These are phyloP conservation scores for Mus musculus DNA, from an alignment of 2,113 vertebrate genomes.

Conservation along the genomic window DNA sequence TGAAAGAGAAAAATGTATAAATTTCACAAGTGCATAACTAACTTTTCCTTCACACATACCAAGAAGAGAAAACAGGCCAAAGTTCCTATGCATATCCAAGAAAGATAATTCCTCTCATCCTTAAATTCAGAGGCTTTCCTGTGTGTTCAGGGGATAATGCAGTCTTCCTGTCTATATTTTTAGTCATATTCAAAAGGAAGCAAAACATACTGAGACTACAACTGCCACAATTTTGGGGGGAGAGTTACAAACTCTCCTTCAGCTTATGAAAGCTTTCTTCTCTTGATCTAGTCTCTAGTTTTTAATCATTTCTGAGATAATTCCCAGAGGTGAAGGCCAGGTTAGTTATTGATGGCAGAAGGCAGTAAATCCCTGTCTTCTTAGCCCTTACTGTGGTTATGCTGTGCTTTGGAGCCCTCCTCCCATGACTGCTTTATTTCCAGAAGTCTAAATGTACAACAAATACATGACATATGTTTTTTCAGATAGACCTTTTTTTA, in stretches of 20 bases:
- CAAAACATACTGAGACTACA: neutral
- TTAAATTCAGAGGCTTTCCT: neutral
- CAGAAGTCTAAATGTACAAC: neutral
- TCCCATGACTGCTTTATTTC: neutral
- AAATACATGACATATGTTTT: neutral
- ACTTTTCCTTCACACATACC: neutral
- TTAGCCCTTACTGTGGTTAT: neutral
- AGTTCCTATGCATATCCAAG: neutral
- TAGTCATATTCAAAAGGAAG: neutral
- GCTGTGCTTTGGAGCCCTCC: neutral
- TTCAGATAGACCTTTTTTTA: neutral
- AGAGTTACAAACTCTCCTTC: neutral
- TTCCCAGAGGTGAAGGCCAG: neutral
- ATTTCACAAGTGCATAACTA: neutral
- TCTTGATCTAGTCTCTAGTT: constrained; percentile 2
- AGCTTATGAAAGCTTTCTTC: neutral
- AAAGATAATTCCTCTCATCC: neutral
- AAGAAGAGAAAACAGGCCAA: neutral
- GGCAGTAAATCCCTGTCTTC: fast-evolving
- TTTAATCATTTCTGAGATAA: neutral
- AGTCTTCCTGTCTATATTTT: neutral
- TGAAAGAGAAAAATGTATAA: neutral
- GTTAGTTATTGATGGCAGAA: neutral
- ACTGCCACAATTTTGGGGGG: constrained; percentile 7
- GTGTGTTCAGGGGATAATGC: neutral